Conservation (phyloP, 2,888 invertebrate species). For the Hypomecis punctinalis region DNA sequence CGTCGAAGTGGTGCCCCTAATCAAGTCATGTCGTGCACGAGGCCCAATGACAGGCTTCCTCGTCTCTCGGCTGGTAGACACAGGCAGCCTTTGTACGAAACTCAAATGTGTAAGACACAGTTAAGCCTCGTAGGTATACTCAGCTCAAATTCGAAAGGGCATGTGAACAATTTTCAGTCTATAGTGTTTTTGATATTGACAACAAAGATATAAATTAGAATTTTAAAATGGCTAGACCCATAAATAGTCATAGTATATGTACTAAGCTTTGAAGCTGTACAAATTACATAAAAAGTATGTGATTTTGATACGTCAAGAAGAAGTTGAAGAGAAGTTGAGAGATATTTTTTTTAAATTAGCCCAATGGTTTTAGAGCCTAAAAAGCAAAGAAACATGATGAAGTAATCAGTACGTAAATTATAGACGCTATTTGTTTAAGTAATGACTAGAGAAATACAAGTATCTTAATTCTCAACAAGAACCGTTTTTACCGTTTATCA, state of each 20-base stretch:
- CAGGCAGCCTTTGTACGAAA: conserved; percentile 8
- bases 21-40: conserved; percentile 14
- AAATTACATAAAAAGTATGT: no score
- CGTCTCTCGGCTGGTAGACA: conserved; percentile 6
- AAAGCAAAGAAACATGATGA: neutral
- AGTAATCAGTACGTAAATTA: neutral
- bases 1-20: conserved; percentile 16
- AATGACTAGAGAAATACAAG: neutral
- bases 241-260: no score
- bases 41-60: conserved; percentile 20
- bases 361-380: no score
- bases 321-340: no score
- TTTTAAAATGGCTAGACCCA: no score
- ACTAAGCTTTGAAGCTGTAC: no score
- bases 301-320: no score
- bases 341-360: no score
- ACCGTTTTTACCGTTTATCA: neutral
- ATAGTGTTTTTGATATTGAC: no score
- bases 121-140: neutral
- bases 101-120: neutral
- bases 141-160: no score
- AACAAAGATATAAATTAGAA: no score
- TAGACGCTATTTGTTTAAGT: neutral
- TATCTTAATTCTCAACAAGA: neutral
- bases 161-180: no score